Evolutionary conservation across 2,888 invertebrate species (phyloP).

Genomic region (Apeira syringaria): DNA sequence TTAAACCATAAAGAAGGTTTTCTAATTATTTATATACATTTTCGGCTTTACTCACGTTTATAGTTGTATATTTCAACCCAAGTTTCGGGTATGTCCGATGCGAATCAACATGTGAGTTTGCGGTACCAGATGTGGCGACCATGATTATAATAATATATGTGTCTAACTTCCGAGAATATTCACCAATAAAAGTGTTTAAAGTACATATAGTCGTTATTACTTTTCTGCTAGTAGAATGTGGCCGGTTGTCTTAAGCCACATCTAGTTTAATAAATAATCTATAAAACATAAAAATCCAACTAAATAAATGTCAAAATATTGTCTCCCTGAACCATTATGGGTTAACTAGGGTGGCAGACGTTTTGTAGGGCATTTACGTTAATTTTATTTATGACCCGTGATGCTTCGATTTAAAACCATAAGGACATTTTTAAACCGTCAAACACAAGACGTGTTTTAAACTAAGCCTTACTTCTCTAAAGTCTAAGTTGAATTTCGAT

Average conservation of each 20-base stretch:
- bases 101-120: no score
- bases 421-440: slow-evolving; percentile 41
- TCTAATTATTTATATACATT: no score
- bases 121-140: no score
- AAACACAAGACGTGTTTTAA: slow-evolving; percentile 6
- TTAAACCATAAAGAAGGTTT: no score
- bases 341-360: slow-evolving; percentile 68
- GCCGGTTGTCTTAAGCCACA: slow-evolving; percentile 3
- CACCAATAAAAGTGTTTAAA: no score
- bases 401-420: slow-evolving; percentile 53
- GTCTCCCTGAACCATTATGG: slow-evolving; percentile 61
- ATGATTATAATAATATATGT: no score
- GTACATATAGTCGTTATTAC: no score
- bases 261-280: slow-evolving; percentile 31
- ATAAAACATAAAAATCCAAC: slow-evolving; percentile 23
- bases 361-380: slow-evolving; percentile 60
- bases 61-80: no score
- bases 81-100: no score
- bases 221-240: no score
- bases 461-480: neutral
- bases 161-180: no score
- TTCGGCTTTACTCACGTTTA: no score
- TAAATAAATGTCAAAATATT: slow-evolving; percentile 76
- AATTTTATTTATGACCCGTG: slow-evolving; percentile 81
- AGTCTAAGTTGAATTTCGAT: slow-evolving; percentile 8